Evolutionary conservation across 2,888 invertebrate genomes (phyloP), one percentile per base, ranked within the genome.

Genomic region (Callosobruchus maculatus): DNA sequence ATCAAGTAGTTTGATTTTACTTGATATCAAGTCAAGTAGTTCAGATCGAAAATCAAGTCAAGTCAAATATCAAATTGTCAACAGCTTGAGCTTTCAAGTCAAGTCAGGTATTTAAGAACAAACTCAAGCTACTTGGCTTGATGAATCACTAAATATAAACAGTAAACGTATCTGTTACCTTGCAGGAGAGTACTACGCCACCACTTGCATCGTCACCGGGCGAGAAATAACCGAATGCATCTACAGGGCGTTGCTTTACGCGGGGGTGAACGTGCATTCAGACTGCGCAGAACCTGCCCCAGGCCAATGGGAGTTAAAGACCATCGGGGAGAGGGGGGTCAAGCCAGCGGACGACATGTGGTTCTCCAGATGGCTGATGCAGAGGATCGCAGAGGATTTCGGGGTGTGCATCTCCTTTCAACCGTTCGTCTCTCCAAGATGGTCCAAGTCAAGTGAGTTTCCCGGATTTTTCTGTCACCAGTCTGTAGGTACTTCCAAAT

Each of bases 231-330:
- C 94, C 79, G 96, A 97, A 84, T 93, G 95, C 0, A 95, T 95
- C 78, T 92, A 90, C 86, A 90, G 92, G 79, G 92, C 93, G 78
- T 95, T 95, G 83, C 88, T 97, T 20, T 95, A 92, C 83, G 92
- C 95, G 31, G 96, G 96, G 5, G 88, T 97, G 73, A 90, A 92
- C 74, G 89, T 96, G 78, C 91, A 91, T 76, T 96, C 96, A 66
- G 92, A 92, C 71, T 95, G 95, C 85, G 93, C 95, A 0, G 96
- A 96, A 82, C 94, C 93, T n/a, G 93, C 94, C 88, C 94, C 94
- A 0, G 73, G 93, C 0, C 94, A 95, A 82, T 94, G 93, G 93
- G 90, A 91, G 80, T 90, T 89, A 83, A 91, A 92, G 83, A 88
- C 92, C 0, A 93, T 92, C 0, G 91, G 92, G 0, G 90, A 90